These are phyloP conservation scores for Pandemis corylana DNA, from an alignment of 2,888 invertebrate species.

Conservation along the genomic window DNA sequence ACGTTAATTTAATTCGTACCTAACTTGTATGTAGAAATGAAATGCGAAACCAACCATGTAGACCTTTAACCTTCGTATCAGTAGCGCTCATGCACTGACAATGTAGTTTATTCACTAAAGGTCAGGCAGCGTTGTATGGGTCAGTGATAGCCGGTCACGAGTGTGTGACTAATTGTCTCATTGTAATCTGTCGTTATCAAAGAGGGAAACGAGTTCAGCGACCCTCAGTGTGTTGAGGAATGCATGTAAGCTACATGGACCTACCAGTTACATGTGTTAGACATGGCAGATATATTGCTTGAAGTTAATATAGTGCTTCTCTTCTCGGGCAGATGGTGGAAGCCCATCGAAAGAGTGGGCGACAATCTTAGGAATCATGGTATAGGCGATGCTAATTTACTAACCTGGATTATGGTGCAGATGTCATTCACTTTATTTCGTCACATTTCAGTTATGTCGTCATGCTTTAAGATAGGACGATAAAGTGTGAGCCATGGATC, in stretches of 20 bases:
- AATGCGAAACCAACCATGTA: background rate
- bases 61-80: constrained; percentile 30
- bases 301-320: no score
- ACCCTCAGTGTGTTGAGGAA: constrained; percentile 16
- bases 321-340: no score
- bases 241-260: constrained; percentile 1
- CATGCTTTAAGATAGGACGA: constrained; percentile 14
- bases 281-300: background rate
- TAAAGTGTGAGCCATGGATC: constrained; percentile 9
- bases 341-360: no score
- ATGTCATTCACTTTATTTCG: background rate
- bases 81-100: constrained; percentile 6
- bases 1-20: constrained; percentile 1
- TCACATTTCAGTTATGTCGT: background rate
- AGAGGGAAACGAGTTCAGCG: constrained; percentile 37
- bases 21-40: constrained; percentile 15
- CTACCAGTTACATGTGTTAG: background rate
- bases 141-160: constrained; percentile 34
- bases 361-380: no score
- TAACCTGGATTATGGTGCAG: background rate
- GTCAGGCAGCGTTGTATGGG: constrained; percentile 17
- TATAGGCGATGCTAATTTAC: no score
- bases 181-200: constrained; percentile 33
- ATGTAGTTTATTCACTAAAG: constrained; percentile 19
- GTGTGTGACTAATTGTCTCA: constrained; percentile 38